A percentile compares a stretch with the other conserved stretches of the same genome.
These are phyloP conservation scores for Globodera rostochiensis DNA, from an alignment of 1,140 invertebrate species.

Conservation along the genomic window DNA sequence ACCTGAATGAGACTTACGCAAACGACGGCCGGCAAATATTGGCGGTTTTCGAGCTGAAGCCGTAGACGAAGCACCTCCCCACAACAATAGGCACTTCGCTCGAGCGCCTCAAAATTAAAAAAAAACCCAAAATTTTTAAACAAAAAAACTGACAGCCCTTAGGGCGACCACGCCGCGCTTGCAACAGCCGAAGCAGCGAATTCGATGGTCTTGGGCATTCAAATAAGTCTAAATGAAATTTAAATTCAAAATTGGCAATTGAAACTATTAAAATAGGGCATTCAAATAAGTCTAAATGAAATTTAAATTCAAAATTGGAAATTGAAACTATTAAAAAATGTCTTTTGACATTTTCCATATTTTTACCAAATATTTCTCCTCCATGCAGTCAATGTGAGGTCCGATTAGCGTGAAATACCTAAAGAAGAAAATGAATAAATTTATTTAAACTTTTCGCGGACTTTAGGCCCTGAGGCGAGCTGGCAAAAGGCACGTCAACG, in stretches of 20 bases:
- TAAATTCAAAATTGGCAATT: slow-evolving; percentile 26
- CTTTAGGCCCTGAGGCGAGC: slow-evolving; percentile 81
- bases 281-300: too few relatives aligned
- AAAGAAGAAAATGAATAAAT: not conserved
- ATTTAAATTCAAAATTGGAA: too few relatives aligned
- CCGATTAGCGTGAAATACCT: slow-evolving; percentile 80
- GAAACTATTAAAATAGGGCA: too few relatives aligned
- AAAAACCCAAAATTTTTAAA: not conserved
- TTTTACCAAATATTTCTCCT: slow-evolving; percentile 79
- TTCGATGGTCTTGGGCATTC: slow-evolving; percentile 74
- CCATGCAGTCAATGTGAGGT: slow-evolving; percentile 83
- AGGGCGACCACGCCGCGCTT: slow-evolving; percentile 75
- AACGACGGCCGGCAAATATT: slow-evolving; percentile 75
- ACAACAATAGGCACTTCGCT: slow-evolving; percentile 79
- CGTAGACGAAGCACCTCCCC: slow-evolving; percentile 78
- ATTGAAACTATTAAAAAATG: not conserved
- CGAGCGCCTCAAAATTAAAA: slow-evolving; percentile 68
- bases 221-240: slow-evolving; percentile 73
- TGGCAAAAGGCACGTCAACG: slow-evolving; percentile 81
- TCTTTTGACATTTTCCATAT: slow-evolving; percentile 9
- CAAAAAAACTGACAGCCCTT: slow-evolving; percentile 66
- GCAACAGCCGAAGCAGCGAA: slow-evolving; percentile 80
- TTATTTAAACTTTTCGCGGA: not conserved
- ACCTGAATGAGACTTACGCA: slow-evolving; percentile 76
- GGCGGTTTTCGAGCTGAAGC: slow-evolving; percentile 79